Evolutionary conservation across 2,113 vertebrate genomes (phyloP), one percentile per base, ranked within the genome.

Genomic region (Formicarius rufipectus): DNA sequence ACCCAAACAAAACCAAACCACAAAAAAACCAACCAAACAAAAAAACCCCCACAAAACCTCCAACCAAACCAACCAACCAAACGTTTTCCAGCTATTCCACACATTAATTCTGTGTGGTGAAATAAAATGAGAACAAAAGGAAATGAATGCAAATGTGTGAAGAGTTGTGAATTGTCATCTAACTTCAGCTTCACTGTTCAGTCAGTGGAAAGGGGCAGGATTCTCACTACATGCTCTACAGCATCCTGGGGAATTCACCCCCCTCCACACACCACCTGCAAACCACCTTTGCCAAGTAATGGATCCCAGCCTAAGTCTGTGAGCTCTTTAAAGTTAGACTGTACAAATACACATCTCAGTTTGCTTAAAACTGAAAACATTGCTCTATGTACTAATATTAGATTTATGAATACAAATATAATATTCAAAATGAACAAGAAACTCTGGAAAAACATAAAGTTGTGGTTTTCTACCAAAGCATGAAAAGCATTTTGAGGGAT

Each of bases 391-490:
- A 60, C 44, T 80, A 84, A 58, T 72, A 87, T 50, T 84, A 87
- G 44, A 84, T 75, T 84, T 80, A 87, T 56, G 82, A 86, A 81
- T 52, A 45, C 27, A 77, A 88, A 93, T 33, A 37, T 71, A 89
- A 96, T 77, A 89, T 72, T 79, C 21, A 81, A 92, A 95, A 85
- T 45, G n/a, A 84, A 86, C 83, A 69, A 62, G 93, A 85, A 95
- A 87, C 64, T 62, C 68, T 80, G 67, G 79, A 78, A 77, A 92
- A 89, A 87, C 52, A 94, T 49, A 58, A 95, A 90, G 49, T 50
- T 40, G 76, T 92, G 95, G 86, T 93, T 97, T 97, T 95, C 81
- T 45, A 93, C 89, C 66, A 94, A 96, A 86, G 75, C 89, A 92
- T 68, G 83, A 92, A 96, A 87, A 78, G 74, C 81, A 88, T 95